Evolutionary conservation across 2,888 invertebrate species (phyloP), one percentile per base, ranked within the genome.

Genomic region (Meiosimyza decipiens): DNA sequence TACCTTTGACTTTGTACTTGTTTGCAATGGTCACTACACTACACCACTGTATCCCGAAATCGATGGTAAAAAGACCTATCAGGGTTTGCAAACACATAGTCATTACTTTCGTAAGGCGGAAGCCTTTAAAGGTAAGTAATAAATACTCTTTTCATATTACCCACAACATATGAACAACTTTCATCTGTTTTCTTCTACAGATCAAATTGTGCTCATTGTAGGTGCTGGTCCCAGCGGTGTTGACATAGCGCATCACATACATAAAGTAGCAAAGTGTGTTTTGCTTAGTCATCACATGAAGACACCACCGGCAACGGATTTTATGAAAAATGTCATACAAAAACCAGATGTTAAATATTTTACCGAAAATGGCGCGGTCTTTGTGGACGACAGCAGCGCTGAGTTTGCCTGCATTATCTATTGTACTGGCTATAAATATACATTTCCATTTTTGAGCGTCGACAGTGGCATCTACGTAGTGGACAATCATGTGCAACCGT

Each of bases 181-280:
- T 40, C 9, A 40, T 9, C 9, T 40, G 12, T 9, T 3, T 40
- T 62, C 40, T 2, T 11, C 50, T 85, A 59, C 89, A 91, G 82
- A 89, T 88, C 15, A 91, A 79, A 89, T 86, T 3, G 94, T 96
- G 0, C 89, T 95, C 33, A 91, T 96, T 13, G 88, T 97, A n/a
- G 97, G 97, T 1, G 95, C 94, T 0, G 95, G 94, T 0, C 93
- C 95, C 40, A 96, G 96, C 0, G 97, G 96, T 55, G 89, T 93
- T 84, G 94, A 94, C 84, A 90, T 94, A 66, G 91, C 92, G 0
- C 82, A 92, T 64, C 93, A 93, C 80, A 88, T 93, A 64, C 90
- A 92, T 51, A 83, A 88, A 72, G 89, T 90, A 7, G 91, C 93
- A 1, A 79, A 87, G 72, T 79, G 88, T 85, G 92, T 94, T 9